Percentiles rank a stretch among this genome's conserved stretches.
Evolutionary conservation across 2,113 vertebrate species (phyloP).

Genomic region (Anas platyrhynchos): DNA sequence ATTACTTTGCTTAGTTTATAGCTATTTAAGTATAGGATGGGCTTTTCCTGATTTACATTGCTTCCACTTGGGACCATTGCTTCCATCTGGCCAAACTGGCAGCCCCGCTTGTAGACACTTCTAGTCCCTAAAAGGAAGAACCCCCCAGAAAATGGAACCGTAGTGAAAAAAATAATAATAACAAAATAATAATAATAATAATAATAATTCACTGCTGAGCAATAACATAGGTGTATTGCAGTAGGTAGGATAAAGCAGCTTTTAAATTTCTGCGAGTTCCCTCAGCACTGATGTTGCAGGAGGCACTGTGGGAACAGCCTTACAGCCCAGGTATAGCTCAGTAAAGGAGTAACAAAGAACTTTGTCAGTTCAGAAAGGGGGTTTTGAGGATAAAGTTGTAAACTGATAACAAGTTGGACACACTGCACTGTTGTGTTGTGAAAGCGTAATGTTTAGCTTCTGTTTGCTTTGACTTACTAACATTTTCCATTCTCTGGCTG

Average conservation of each 20-base stretch:
- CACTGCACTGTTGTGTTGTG: slow-evolving; percentile 35
- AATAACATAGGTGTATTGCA: not conserved
- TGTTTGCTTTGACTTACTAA: slow-evolving; percentile 60
- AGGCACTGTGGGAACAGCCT: not conserved
- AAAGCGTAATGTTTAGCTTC: slow-evolving; percentile 26
- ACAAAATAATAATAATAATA: too few species aligned
- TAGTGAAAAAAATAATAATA: too few species aligned
- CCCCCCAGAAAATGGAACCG: too few species aligned
- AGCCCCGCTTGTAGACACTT: not conserved
- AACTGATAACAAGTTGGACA: slow-evolving; percentile 47
- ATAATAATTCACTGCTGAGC: not conserved
- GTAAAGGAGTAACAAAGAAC: slow-evolving; percentile 48
- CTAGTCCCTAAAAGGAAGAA: not conserved
- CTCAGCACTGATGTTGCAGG: rapidly evolving
- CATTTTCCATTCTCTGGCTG: slow-evolving; percentile 57
- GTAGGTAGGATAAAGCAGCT: not conserved
- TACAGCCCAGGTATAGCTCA: not conserved
- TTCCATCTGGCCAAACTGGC: not conserved
- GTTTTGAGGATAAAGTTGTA: slow-evolving; percentile 36
- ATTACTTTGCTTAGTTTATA: not conserved
- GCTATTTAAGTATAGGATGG: not conserved
- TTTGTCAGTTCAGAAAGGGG: slow-evolving; percentile 17
- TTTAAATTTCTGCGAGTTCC: not conserved
- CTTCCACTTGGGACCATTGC: not conserved
- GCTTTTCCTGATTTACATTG: not conserved